Percentiles rank a stretch among this genome's conserved stretches.
phyloP scores from a whole-genome alignment of 2,797 vertebrate species.

The Coregonus suidteri region DNA sequence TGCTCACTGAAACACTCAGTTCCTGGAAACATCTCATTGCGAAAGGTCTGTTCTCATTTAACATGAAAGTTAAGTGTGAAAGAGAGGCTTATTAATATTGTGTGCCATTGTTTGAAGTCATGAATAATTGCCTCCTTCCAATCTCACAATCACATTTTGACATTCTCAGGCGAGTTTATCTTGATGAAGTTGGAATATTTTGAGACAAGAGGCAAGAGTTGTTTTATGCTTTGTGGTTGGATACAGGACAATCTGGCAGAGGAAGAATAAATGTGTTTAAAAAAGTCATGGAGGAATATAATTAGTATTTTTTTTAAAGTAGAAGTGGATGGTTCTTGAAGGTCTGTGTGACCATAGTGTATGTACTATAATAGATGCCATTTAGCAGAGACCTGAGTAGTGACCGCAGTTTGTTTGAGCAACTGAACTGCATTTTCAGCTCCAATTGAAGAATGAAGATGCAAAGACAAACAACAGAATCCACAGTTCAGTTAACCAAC shows the following conservation, averaged over 20 bases:
- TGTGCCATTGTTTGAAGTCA: conserved; percentile 32
- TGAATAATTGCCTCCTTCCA: conserved; percentile 43
- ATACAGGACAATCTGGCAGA: conserved; percentile 12
- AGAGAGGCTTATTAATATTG: not conserved
- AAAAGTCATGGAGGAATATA: not conserved
- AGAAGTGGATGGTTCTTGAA: not conserved
- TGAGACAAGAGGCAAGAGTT: not conserved
- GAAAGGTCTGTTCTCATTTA: conserved; percentile 41
- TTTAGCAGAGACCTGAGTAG: too few species aligned
- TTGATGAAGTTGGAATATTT: conserved; percentile 31
- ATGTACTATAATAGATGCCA: too few species aligned
- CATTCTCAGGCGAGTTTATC: conserved; percentile 24
- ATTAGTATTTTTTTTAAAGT: not conserved
- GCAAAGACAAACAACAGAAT: not conserved
- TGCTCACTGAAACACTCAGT: conserved; percentile 46
- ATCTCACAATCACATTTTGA: conserved; percentile 28
- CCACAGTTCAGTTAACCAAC: not conserved
- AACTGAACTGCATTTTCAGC: not conserved
- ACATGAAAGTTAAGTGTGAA: conserved; percentile 37
- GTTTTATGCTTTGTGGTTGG: conserved; percentile 33
- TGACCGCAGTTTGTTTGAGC: not conserved
- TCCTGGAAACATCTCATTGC: conserved; percentile 55
- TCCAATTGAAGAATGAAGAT: conserved; percentile 1
- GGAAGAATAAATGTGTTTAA: not conserved
- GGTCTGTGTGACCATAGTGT: not conserved